Evolutionary conservation across 2,797 vertebrate species (phyloP).

Genomic region (Nothura maculosa): DNA sequence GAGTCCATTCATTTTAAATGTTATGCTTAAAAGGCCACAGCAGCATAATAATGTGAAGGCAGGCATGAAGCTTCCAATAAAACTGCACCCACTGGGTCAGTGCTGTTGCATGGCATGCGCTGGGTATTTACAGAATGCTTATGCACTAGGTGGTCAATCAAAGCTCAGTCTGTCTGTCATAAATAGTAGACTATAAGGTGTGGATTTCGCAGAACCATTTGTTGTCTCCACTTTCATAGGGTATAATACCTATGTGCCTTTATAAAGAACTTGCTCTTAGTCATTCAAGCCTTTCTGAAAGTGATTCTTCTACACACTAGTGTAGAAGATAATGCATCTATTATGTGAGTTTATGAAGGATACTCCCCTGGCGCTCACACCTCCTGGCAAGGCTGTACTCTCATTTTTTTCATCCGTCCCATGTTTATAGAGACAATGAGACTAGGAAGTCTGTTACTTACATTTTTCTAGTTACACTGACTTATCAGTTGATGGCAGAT

Average conservation of each 20-base stretch:
- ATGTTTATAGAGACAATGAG: constrained; percentile 66
- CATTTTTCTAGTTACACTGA: constrained; percentile 46
- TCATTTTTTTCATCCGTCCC: constrained; percentile 58
- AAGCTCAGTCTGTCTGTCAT: constrained; percentile 46
- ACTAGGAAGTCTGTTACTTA: constrained; percentile 47
- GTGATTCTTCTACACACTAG: not conserved
- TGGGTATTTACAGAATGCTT: constrained; percentile 76
- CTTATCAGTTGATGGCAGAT: constrained; percentile 73
- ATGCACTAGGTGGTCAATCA: constrained; percentile 75
- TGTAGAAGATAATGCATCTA: too few species aligned
- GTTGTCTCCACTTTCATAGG: not conserved
- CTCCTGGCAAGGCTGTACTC: constrained; percentile 23
- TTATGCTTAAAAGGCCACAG: constrained; percentile 59
- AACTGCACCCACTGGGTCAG: constrained; percentile 71
- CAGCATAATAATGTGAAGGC: constrained; percentile 67
- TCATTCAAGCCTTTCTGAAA: constrained; percentile 37
- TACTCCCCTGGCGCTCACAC: constrained; percentile 14
- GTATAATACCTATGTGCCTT: not conserved
- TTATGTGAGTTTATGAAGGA: constrained; percentile 22
- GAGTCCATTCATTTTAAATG: constrained; percentile 74
- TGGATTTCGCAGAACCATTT: constrained; percentile 7
- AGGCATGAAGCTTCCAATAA: constrained; percentile 67
- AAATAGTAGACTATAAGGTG: constrained; percentile 57
- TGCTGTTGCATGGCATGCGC: constrained; percentile 55
- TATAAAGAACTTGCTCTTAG: constrained; percentile 19